Percentiles rank a stretch among this genome's conserved stretches.
These are phyloP conservation scores for Chiloscyllium punctatum DNA, from an alignment of 2,797 vertebrate species.

Conservation along the genomic window DNA sequence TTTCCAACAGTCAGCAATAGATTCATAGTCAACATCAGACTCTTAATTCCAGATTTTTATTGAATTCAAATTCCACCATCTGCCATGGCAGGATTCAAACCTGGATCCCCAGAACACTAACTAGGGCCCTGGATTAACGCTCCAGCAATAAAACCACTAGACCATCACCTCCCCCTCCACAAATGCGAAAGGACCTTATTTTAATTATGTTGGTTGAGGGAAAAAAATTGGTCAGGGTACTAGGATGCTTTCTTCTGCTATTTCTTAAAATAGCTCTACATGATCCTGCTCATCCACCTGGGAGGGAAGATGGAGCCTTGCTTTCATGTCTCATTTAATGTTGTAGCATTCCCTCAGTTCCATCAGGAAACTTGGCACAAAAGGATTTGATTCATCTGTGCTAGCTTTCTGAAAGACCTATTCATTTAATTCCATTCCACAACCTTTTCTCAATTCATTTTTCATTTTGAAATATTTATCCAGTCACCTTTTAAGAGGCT, in stretches of 20 bases:
- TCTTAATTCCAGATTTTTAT: no score
- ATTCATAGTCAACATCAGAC: no score
- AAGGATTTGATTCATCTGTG: neutral
- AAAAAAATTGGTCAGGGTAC: neutral
- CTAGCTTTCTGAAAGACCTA: neutral
- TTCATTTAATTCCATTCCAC: neutral
- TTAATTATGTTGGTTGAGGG: neutral
- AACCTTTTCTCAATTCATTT: neutral
- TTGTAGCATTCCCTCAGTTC: neutral
- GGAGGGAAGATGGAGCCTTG: neutral
- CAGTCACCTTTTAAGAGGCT: neutral
- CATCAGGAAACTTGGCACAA: neutral
- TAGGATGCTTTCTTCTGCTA: neutral
- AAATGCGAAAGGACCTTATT: neutral
- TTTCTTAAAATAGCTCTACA: neutral
- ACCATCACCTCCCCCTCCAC: no score
- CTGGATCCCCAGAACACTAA: no score
- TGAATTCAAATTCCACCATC: no score
- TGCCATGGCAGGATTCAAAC: no score
- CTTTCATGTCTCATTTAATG: neutral
- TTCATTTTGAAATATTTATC: neutral
- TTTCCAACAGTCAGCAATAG: neutral
- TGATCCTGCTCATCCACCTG: neutral
- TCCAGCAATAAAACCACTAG: no score
- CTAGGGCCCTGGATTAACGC: no score